Percentiles rank a stretch among this genome's conserved stretches.
These are phyloP conservation scores for Acanthiza pusilla DNA, from an alignment of 2,797 vertebrate genomes.

Conservation along the genomic window DNA sequence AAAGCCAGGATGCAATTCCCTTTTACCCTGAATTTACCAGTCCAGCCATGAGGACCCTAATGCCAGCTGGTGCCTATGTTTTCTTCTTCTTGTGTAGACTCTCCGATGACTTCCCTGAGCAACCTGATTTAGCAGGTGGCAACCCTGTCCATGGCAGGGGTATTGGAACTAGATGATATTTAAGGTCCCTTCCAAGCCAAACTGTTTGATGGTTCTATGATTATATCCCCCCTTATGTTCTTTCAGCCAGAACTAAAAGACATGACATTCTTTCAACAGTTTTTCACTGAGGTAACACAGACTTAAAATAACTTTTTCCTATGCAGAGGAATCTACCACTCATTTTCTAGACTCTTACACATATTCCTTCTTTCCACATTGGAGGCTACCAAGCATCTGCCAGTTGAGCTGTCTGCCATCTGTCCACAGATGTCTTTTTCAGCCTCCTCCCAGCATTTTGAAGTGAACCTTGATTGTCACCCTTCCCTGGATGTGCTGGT, in stretches of 20 bases:
- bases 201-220: background rate
- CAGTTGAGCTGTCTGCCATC: background rate
- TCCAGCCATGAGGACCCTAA: background rate
- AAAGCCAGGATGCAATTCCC: background rate
- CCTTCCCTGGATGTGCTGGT: background rate
- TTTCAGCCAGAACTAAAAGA: background rate
- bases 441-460: background rate
- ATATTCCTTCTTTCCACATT: background rate
- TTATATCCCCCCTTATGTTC: background rate
- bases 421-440: background rate
- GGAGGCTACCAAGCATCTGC: background rate
- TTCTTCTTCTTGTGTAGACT: background rate
- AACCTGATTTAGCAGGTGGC: background rate
- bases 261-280: background rate
- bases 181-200: background rate
- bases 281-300: background rate
- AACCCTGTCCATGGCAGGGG: background rate
- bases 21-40: background rate
- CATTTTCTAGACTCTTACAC: background rate
- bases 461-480: background rate
- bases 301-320: background rate
- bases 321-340: background rate
- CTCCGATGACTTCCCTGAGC: background rate
- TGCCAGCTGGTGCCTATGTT: background rate
- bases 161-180: background rate